phyloP scores from a whole-genome alignment of 2,113 vertebrate genomes.

The Eclectus roratus region DNA sequence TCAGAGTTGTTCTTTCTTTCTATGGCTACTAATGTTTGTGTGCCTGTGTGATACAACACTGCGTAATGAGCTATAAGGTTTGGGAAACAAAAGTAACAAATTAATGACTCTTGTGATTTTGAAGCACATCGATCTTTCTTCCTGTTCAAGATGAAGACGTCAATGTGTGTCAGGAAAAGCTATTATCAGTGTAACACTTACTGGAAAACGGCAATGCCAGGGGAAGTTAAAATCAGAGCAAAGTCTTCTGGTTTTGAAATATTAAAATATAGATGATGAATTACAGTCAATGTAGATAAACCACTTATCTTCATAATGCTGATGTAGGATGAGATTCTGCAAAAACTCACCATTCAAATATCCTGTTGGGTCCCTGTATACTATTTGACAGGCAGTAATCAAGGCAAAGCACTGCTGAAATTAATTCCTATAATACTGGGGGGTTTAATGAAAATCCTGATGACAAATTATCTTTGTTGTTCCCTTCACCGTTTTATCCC shows the following conservation, averaged over 20 bases:
- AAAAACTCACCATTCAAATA: neutral
- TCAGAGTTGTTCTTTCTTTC: neutral
- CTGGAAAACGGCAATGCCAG: neutral
- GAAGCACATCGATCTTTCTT: neutral
- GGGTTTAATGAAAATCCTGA: constrained; percentile 38
- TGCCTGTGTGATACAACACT: neutral
- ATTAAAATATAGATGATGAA: neutral
- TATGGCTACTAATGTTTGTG: neutral
- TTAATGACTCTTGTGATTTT: neutral
- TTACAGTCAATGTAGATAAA: constrained; percentile 25
- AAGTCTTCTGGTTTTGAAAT: neutral
- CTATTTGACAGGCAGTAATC: constrained; percentile 43
- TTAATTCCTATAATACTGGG: constrained; percentile 19
- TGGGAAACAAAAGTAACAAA: neutral
- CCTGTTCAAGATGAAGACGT: neutral
- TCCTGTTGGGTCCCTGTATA: neutral
- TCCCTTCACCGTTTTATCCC: neutral
- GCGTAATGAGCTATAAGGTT: neutral
- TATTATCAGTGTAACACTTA: neutral
- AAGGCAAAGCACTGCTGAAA: constrained; percentile 23
- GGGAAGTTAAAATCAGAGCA: neutral
- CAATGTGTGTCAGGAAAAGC: neutral
- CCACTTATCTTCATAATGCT: neutral
- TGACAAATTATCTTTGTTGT: constrained; percentile 60
- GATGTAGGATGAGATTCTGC: constrained; percentile 14